Evolutionary conservation across 2,888 invertebrate genomes (phyloP).

Genomic region (Amiota communis): DNA sequence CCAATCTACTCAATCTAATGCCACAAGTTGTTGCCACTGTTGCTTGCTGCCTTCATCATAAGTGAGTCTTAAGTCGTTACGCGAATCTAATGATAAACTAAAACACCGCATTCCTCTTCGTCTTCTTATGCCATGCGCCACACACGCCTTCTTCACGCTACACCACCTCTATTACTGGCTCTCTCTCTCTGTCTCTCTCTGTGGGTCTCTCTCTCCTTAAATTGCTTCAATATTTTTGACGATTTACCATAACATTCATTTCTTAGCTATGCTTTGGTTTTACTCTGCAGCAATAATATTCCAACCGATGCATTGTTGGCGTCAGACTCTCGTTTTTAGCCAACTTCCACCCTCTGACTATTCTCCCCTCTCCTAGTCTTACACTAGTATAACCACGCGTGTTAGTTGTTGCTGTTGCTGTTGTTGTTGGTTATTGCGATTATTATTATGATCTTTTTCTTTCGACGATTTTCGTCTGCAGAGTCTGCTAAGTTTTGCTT

Average conservation of each 20-base stretch:
- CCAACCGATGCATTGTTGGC: not conserved
- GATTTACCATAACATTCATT: not conserved
- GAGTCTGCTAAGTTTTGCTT: slow-evolving; percentile 35
- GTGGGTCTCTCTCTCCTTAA: not conserved
- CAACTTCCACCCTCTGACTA: not conserved
- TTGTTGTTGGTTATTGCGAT: slow-evolving; percentile 55
- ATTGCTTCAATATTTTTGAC: slow-evolving; percentile 35
- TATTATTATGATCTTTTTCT: slow-evolving; percentile 54
- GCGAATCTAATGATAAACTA: slow-evolving; percentile 17
- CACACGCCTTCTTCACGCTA: not conserved
- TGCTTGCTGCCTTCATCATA: not conserved
- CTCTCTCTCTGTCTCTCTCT: slow-evolving; percentile 29
- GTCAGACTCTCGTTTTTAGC: slow-evolving; percentile 18
- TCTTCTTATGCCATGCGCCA: not conserved
- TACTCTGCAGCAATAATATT: not conserved
- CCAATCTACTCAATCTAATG: not conserved
- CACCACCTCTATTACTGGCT: not conserved
- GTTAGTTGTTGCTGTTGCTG: slow-evolving; percentile 40
- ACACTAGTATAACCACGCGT: slow-evolving; percentile 59
- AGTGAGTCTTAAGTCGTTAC: slow-evolving; percentile 5
- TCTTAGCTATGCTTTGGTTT: slow-evolving; percentile 46
- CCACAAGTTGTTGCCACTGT: slow-evolving; percentile 1
- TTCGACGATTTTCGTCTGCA: slow-evolving; percentile 37
- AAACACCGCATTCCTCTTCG: not conserved
- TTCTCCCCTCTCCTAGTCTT: slow-evolving; percentile 35